These are phyloP conservation scores for Madoqua kirkii DNA, from an alignment of 2,113 vertebrate species.

Conservation along the genomic window DNA sequence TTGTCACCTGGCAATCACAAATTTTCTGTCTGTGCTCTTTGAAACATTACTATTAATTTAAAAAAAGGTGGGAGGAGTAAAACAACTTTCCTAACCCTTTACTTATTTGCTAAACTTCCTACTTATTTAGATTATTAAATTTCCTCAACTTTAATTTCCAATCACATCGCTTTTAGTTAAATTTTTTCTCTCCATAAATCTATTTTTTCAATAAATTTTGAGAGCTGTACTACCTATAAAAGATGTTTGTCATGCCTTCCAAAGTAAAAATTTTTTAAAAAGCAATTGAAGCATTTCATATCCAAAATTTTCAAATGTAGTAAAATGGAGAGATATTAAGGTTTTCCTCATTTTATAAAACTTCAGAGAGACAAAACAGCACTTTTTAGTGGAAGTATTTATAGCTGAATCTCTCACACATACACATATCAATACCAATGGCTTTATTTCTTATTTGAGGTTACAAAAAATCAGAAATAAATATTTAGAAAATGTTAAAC, in stretches of 20 bases:
- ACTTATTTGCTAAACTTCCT: not conserved
- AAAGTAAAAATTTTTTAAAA: not conserved
- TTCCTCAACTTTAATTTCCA: not conserved
- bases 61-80: not conserved
- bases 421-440: not conserved
- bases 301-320: not conserved
- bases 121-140: not conserved
- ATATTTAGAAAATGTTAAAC: not conserved
- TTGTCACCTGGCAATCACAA: not conserved
- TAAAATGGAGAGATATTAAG: not conserved
- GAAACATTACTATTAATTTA: not conserved
- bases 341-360: not conserved
- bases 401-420: not conserved
- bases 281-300: not conserved
- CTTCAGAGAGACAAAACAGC: not conserved
- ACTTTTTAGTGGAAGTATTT: not conserved
- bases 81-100: not conserved
- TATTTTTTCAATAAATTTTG: slow-evolving; percentile 25
- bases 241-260: slow-evolving; percentile 4
- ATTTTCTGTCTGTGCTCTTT: not conserved
- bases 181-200: not conserved
- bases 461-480: not conserved
- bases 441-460: not conserved
- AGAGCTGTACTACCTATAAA: not conserved
- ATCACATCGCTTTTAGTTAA: not conserved